Conservation (phyloP, 2,888 invertebrate genomes). For the Drosophila prolongata region DNA sequence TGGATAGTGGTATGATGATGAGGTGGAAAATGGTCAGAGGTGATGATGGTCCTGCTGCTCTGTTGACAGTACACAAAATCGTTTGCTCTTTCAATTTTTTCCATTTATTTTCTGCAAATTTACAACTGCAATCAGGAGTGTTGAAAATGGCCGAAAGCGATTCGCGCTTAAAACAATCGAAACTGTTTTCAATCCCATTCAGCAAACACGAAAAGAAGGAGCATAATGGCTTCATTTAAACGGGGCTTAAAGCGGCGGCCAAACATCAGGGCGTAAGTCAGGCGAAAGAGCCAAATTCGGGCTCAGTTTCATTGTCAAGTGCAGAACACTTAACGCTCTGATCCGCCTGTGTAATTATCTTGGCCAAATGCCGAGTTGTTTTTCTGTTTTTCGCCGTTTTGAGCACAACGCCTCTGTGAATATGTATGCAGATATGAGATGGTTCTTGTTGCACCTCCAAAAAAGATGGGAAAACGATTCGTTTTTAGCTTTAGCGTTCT, state of each 20-base stretch:
- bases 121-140: slow-evolving; percentile 62
- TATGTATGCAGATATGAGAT: no score
- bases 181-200: slow-evolving; percentile 46
- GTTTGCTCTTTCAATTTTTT: slow-evolving; percentile 36
- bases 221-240: slow-evolving; percentile 40
- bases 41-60: slow-evolving; percentile 40
- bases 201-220: slow-evolving; percentile 14
- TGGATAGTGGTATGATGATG: slow-evolving; percentile 1
- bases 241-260: slow-evolving; percentile 12
- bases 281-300: slow-evolving; percentile 17
- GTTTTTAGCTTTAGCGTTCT: slow-evolving; percentile 26
- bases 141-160: slow-evolving; percentile 43
- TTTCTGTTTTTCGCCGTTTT: slow-evolving; percentile 45
- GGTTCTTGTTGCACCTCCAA: slow-evolving; percentile 13
- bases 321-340: slow-evolving; percentile 4
- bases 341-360: slow-evolving; percentile 60
- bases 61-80: slow-evolving; percentile 57
- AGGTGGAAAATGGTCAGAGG: slow-evolving; percentile 7
- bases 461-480: slow-evolving; percentile 7
- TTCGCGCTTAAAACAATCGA: slow-evolving; percentile 64
- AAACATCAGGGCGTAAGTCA: slow-evolving; percentile 11
- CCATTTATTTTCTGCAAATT: slow-evolving; percentile 35
- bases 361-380: slow-evolving; percentile 50
- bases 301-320: slow-evolving; percentile 29
- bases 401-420: slow-evolving; percentile 28